Evolutionary conservation across 2,888 invertebrate species (phyloP).

Genomic region (Caradrina kadenii): DNA sequence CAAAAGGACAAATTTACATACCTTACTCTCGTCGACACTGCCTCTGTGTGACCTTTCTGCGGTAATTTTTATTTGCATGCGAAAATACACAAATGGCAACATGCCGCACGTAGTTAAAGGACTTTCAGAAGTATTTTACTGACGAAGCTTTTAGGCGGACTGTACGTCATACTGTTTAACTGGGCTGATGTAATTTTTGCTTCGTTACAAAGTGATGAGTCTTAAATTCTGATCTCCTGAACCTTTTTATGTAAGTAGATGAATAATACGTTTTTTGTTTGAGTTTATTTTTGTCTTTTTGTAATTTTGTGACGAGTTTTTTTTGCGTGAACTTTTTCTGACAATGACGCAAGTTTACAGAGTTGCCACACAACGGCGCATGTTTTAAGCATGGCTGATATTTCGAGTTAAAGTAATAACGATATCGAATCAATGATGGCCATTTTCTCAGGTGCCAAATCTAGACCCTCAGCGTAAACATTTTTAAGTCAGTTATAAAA

Average conservation of each 20-base stretch:
- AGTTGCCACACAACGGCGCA: no score
- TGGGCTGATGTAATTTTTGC: constrained; percentile 41
- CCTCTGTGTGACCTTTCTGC: constrained; percentile 68
- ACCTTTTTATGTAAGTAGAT: constrained; percentile 14
- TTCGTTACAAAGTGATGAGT: constrained; percentile 14
- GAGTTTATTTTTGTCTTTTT: background rate
- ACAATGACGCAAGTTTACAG: background rate
- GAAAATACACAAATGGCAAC: constrained; percentile 60
- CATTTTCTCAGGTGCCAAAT: no score
- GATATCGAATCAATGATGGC: no score
- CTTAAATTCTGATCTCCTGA: constrained; percentile 26
- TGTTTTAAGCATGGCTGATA: no score
- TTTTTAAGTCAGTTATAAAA: no score
- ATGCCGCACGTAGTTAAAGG: constrained; percentile 51
- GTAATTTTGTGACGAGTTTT: background rate
- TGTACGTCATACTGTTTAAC: constrained; percentile 27
- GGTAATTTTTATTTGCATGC: constrained; percentile 74
- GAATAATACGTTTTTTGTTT: constrained; percentile 8
- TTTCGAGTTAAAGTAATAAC: no score
- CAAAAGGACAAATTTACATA: constrained; percentile 73
- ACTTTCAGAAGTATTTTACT: constrained; percentile 57
- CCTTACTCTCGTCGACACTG: constrained; percentile 62
- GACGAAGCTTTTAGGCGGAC: constrained; percentile 32
- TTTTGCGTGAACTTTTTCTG: background rate
- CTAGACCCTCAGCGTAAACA: no score